Base-by-base conservation (phyloP, 2,797 vertebrate species). In the Heterohyrax brucei region DNA sequence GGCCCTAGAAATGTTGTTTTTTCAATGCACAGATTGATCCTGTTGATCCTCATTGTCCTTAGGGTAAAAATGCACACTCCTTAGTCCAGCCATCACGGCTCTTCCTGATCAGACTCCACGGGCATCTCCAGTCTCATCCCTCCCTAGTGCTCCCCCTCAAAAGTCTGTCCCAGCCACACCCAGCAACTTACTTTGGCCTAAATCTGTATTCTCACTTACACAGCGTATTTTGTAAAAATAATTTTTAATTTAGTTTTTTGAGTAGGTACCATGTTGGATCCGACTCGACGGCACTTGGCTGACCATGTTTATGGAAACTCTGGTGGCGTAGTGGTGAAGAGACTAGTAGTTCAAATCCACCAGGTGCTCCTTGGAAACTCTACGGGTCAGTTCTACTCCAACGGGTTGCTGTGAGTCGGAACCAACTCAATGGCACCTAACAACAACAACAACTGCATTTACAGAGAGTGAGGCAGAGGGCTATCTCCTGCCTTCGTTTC, bases 181-280 rank as follows among this genome's bases (percentile, higher is more conserved):
- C 33, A 77, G 0, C 2, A 1, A 1, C 72, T 87, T 22, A 10
- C 33, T 30, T 33, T 1, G 6, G 48, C 76, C 33, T 50, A 8
- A 85, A 44, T 22, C 44, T 26, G 13, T 39, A 44, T 21, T 59
- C 72, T 68, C 39, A 14, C 26, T 14, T 46, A 48, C 7, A 7
- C 21, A 46, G 19, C 21, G 6, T 13, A 28, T 28, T 68, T 76
- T 66, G 19, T 16, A 0, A 46, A 94, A 33, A 24, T 70, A 33
- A 19, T 62, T 84, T 62, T 90, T 48, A 18, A 44, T 73, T 89
- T 79, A 70, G 19, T 30, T 85, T 89, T 89, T 80, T 33, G 53
- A 83, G 10, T 93, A 75, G 72, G 22, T 68, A 16, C 30, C 66
- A 68, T 39, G 39, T 39, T 39, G 39, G 39, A 39, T 39, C 39